These are phyloP conservation scores for Coleophora flavipennella DNA, from an alignment of 2,888 invertebrate species.

Conservation along the genomic window DNA sequence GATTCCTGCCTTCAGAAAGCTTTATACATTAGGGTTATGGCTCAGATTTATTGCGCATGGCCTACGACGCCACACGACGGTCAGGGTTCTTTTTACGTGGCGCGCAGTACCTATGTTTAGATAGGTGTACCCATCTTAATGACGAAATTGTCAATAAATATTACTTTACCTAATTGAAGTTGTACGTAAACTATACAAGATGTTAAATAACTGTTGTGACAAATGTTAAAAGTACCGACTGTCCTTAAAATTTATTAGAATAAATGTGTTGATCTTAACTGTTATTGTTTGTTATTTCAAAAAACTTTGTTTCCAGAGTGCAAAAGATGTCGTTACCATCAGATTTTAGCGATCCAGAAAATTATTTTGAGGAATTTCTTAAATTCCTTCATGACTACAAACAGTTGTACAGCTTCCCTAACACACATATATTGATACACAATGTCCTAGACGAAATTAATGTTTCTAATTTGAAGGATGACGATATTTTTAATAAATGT, in stretches of 20 bases:
- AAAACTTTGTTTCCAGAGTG: slow-evolving; percentile 1
- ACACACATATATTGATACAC: slow-evolving; percentile 75
- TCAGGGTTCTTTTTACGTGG: no score
- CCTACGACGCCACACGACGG: no score
- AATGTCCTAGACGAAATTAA: slow-evolving; percentile 71
- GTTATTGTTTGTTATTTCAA: background rate
- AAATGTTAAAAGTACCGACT: background rate
- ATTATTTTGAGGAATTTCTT: slow-evolving; percentile 72
- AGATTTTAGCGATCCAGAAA: slow-evolving; percentile 25
- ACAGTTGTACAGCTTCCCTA: slow-evolving; percentile 76
- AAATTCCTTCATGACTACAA: slow-evolving; percentile 72
- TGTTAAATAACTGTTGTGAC: no score
- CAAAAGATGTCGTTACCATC: slow-evolving; percentile 42
- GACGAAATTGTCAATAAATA: no score
- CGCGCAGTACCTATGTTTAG: no score
- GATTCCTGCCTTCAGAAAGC: no score
- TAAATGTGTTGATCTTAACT: background rate
- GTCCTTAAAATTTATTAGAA: background rate
- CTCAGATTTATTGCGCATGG: no score
- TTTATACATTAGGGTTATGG: no score
- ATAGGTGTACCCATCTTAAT: no score
- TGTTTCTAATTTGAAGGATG: slow-evolving; percentile 27
- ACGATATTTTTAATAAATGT: slow-evolving; percentile 24
- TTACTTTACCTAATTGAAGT: no score
- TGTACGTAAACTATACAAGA: no score